A percentile compares a stretch with the other conserved stretches of the same genome.
Evolutionary conservation across 2,797 vertebrate species (phyloP).

Genomic region (Microhierax caerulescens): DNA sequence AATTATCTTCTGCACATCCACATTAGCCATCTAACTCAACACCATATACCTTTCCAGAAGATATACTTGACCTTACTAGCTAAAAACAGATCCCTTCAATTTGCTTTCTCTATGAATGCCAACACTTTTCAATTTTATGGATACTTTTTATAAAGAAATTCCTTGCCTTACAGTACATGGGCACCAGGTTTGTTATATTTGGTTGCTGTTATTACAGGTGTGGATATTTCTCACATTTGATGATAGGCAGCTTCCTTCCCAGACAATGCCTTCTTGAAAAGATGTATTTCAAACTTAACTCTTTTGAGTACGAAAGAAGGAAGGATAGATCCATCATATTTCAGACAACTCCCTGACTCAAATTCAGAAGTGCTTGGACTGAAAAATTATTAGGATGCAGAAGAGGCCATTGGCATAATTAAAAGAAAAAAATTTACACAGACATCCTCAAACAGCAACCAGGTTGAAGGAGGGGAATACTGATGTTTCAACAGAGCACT

Average conservation of each 20-base stretch:
- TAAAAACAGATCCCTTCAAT: neutral
- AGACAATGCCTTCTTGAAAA: neutral
- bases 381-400: neutral
- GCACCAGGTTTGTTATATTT: neutral
- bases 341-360: neutral
- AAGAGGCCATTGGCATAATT: neutral
- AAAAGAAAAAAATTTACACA: neutral
- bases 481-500: neutral
- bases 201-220: neutral
- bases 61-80: neutral
- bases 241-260: neutral
- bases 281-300: neutral
- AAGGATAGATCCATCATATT: neutral
- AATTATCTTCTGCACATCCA: neutral
- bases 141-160: neutral
- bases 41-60: neutral
- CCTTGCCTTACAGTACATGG: neutral
- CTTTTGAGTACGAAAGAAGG: neutral
- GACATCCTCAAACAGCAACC: neutral
- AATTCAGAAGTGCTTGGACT: neutral
- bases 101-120: neutral
- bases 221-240: neutral
- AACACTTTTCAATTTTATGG: neutral
- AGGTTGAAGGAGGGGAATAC: neutral
- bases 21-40: neutral